Base-by-base conservation (phyloP, 2,113 vertebrate genomes). In the Labrus mixtus region DNA sequence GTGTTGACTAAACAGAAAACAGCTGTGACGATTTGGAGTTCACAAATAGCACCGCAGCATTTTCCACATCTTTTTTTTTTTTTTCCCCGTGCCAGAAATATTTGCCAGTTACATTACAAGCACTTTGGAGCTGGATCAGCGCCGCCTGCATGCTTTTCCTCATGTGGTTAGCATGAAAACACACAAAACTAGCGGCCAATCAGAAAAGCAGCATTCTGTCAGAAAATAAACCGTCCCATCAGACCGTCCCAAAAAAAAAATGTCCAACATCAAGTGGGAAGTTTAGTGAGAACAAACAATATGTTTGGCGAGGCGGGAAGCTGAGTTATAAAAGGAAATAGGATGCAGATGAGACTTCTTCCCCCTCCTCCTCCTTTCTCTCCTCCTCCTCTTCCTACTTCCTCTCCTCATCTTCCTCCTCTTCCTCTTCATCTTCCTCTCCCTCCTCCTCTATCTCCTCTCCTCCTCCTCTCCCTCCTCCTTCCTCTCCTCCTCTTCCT, bases 51-150 rank as follows among this genome's bases (percentile, higher is more conserved):
- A 54, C 59, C 22, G 45, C 84, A 61, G 85, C 57, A 36, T 81
- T 81, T 81, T 73, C 55, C 76, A 66, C 23, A 62, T 74, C 64
- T 16, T 37, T 20, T 54, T 60, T 55, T 50, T 56, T 60, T 60
- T 55, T 50, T 56, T 60, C 58, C 54, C 39, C 0, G 9, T 78
- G 86, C 86, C 84, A 87, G 61, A 60, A 37, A 58, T 37, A 54
- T 58, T 62, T 88, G 68, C 83, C 83, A 78, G 85, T 73, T 78
- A 78, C 74, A 76, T 79, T 81, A 72, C 41, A 39, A 65, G 77
- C 82, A 64, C 76, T 83, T 82, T 82, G 51, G 70, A 75, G 41
- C 73, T 83, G 89, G 82, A 80, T 62, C 43, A 0, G 8, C 13
- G 6, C 71, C 57, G 53, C 56, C 0, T n/a, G 22, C 76, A 41